These are phyloP conservation scores for Mamestra brassicae DNA, from an alignment of 2,888 invertebrate genomes.

Conservation along the genomic window DNA sequence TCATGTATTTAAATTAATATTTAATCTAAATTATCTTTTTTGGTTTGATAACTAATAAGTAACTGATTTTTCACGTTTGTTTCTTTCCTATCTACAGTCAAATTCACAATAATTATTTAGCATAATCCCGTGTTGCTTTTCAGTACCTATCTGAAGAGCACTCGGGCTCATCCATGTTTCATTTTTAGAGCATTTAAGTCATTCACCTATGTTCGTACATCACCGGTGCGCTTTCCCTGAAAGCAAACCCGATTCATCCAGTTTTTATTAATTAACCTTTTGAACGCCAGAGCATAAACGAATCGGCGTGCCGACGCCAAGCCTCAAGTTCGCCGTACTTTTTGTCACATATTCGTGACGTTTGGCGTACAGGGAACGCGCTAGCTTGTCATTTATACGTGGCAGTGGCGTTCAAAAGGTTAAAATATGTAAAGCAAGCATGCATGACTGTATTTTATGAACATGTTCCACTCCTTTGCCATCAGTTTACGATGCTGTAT, in stretches of 20 bases:
- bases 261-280: not conserved
- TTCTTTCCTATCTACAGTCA: not conserved
- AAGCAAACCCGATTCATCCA: conserved; percentile 15
- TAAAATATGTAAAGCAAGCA: conserved; percentile 49
- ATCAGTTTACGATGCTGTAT: conserved; percentile 16
- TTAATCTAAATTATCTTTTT: conserved; percentile 8
- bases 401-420: no score
- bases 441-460: conserved; percentile 35
- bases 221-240: conserved; percentile 13
- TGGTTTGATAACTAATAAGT: conserved; percentile 1
- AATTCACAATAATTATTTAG: conserved; percentile 10
- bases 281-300: no score
- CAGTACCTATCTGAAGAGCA: not conserved
- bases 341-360: no score
- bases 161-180: conserved; percentile 32
- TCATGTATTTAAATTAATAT: not conserved
- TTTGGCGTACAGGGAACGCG: no score
- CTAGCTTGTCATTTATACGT: no score
- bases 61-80: not conserved
- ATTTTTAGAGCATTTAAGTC: conserved; percentile 41
- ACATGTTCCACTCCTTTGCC: not conserved
- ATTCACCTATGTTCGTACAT: conserved; percentile 16
- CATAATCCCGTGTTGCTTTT: conserved; percentile 13
- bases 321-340: no score
- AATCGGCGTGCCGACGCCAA: no score